Evolutionary conservation across 2,113 vertebrate genomes (phyloP).

Genomic region (Callopanchax toddi): DNA sequence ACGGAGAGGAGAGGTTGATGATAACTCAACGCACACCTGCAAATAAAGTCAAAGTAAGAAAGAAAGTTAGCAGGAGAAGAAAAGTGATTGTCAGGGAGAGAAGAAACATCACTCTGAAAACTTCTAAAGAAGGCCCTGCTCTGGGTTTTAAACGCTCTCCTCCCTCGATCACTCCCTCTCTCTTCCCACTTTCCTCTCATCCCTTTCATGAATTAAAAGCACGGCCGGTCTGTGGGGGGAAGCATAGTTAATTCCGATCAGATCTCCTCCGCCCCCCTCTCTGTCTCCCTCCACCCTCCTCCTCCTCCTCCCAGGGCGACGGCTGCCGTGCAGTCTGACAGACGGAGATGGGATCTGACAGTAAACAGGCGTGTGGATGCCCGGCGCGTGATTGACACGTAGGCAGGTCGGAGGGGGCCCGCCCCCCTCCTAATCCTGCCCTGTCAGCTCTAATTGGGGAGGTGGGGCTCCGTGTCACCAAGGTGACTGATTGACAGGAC

Average conservation of each 20-base stretch:
- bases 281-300: slow-evolving; percentile 48
- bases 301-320: slow-evolving; percentile 73
- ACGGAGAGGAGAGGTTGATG: slow-evolving; percentile 8
- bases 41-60: slow-evolving; percentile 47
- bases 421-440: slow-evolving; percentile 85
- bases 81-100: slow-evolving; percentile 79
- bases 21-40: slow-evolving; percentile 42
- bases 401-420: slow-evolving; percentile 80
- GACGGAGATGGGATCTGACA: slow-evolving; percentile 87
- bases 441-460: slow-evolving; percentile 88
- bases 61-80: slow-evolving; percentile 58
- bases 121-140: slow-evolving; percentile 80
- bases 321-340: slow-evolving; percentile 79
- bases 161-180: slow-evolving; percentile 70
- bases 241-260: slow-evolving; percentile 85
- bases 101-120: slow-evolving; percentile 78
- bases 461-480: slow-evolving; percentile 84
- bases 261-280: slow-evolving; percentile 70
- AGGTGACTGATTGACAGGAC: slow-evolving; percentile 87
- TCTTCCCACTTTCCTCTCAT: slow-evolving; percentile 76
- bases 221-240: slow-evolving; percentile 80
- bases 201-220: slow-evolving; percentile 86
- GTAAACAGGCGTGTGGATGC: slow-evolving; percentile 84
- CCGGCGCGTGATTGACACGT: slow-evolving; percentile 84
- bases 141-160: slow-evolving; percentile 81